These are phyloP conservation scores for Scartelaos histophorus DNA, from an alignment of 2,113 vertebrate species.

Conservation along the genomic window DNA sequence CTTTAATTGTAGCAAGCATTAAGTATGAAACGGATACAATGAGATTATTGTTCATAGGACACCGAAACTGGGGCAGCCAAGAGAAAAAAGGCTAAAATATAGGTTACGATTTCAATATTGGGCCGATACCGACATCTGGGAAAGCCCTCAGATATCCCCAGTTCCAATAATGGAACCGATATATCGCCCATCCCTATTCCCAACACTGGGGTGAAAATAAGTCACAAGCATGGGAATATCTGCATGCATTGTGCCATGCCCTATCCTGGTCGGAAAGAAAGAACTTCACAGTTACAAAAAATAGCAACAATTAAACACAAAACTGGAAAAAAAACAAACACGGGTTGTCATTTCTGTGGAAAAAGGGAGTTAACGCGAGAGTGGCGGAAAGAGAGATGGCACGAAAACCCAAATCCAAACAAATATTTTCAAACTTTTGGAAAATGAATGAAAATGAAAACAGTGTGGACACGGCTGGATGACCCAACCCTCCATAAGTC, in stretches of 20 bases:
- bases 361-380: constrained; percentile 35
- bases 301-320: constrained; percentile 71
- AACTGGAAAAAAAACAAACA: constrained; percentile 56
- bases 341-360: constrained; percentile 53
- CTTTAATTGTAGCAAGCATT: too few species aligned
- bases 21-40: too few species aligned
- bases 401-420: constrained; percentile 73
- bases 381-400: constrained; percentile 45
- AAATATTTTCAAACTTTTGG: constrained; percentile 75
- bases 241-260: constrained; percentile 56
- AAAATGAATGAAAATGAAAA: constrained; percentile 60
- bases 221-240: constrained; percentile 58
- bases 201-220: constrained; percentile 37
- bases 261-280: constrained; percentile 63
- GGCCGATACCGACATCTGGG: too few species aligned
- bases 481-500: constrained; percentile 61
- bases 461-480: constrained; percentile 63
- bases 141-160: too few species aligned
- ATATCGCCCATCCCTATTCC: too few species aligned
- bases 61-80: too few species aligned
- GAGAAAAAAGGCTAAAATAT: too few species aligned
- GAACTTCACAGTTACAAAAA: constrained; percentile 70
- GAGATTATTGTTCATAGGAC: too few species aligned
- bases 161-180: too few species aligned
- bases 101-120: too few species aligned